These are phyloP conservation scores for Hypsibius dujardini DNA, from an alignment of 1,140 invertebrate genomes.

Conservation along the genomic window DNA sequence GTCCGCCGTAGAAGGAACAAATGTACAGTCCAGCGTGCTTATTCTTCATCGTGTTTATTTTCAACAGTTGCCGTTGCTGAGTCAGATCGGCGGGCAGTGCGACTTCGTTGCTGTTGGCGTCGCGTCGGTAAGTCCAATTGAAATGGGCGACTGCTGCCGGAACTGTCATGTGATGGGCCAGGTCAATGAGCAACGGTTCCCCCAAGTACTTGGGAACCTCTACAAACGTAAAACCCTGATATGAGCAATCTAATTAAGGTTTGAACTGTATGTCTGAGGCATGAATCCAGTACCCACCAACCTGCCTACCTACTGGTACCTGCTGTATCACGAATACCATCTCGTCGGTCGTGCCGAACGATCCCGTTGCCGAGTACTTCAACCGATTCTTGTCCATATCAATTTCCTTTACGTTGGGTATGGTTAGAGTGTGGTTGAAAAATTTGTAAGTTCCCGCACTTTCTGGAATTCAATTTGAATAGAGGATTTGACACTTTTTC, in stretches of 20 bases:
- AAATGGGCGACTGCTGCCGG: neutral
- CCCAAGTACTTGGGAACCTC: neutral
- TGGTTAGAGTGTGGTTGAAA: no score
- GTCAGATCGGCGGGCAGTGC: neutral
- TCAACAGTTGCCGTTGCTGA: neutral
- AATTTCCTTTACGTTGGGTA: no score
- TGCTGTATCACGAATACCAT: neutral
- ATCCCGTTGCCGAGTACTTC: neutral
- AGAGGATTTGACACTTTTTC: neutral
- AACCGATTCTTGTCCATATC: neutral
- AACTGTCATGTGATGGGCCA: neutral
- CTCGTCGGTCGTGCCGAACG: neutral
- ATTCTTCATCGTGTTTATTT: neutral
- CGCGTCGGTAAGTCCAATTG: conserved; percentile 1
- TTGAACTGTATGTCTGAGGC: neutral
- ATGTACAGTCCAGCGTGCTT: neutral
- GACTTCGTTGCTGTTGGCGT: neutral
- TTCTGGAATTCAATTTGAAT: neutral
- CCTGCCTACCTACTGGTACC: neutral
- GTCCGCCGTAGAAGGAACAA: neutral
- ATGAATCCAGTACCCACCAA: neutral
- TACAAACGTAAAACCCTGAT: neutral
- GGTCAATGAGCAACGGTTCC: neutral
- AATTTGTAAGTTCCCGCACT: no score
- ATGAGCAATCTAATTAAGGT: neutral